These are phyloP conservation scores for Sardina pilchardus DNA, from an alignment of 2,113 vertebrate genomes.

Conservation along the genomic window DNA sequence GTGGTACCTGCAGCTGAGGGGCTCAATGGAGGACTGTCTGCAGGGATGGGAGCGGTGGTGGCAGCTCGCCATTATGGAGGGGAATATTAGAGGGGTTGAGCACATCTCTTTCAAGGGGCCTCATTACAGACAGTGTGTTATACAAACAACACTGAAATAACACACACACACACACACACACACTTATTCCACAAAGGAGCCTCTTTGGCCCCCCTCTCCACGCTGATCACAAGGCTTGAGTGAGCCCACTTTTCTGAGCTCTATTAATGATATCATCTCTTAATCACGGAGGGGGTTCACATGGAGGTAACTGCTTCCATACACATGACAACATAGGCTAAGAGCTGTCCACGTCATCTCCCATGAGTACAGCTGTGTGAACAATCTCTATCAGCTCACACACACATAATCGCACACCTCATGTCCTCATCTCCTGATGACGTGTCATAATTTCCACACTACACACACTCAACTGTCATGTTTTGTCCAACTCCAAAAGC, in stretches of 20 bases:
- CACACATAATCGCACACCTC: neutral
- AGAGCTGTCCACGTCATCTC: neutral
- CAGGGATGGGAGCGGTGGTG: neutral
- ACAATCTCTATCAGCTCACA: neutral
- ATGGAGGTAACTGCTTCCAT: neutral
- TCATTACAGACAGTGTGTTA: neutral
- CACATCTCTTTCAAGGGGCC: conserved; percentile 20
- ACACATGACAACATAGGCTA: neutral
- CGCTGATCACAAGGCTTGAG: neutral
- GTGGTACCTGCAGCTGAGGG: conserved; percentile 52
- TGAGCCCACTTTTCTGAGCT: neutral
- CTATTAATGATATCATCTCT: conserved; percentile 4
- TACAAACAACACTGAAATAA: neutral
- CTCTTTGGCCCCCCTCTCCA: neutral
- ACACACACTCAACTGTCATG: neutral
- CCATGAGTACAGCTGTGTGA: neutral
- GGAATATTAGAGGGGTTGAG: conserved; percentile 50
- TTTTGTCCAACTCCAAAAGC: neutral
- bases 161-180: conserved; percentile 4
- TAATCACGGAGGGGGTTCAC: conserved; percentile 4
- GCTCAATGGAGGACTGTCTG: conserved; percentile 62
- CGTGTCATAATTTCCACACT: neutral
- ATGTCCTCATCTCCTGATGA: neutral
- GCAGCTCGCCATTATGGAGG: conserved; percentile 42
- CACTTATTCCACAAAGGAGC: neutral